Percentiles rank a stretch among this genome's conserved stretches.
phyloP scores from a whole-genome alignment of 2,113 vertebrate species.

The Zosterops pallidus region DNA sequence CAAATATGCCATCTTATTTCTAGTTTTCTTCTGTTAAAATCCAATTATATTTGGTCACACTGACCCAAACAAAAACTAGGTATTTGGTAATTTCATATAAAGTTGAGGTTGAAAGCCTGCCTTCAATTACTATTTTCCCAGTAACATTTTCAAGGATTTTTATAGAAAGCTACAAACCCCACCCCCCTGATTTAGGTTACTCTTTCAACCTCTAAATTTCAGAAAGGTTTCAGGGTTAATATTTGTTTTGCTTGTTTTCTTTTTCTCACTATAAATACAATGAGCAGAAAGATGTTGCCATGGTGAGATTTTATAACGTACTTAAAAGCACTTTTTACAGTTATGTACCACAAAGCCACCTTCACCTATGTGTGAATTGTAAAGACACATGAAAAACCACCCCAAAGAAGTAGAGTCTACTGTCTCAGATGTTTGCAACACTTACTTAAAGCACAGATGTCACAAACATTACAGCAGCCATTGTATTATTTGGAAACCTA shows the following conservation, averaged over 20 bases:
- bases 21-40: not conserved
- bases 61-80: not conserved
- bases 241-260: slow-evolving; percentile 58
- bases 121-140: not conserved
- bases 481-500: not conserved
- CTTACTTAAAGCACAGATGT: not conserved
- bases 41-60: not conserved
- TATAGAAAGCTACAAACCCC: not conserved
- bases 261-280: slow-evolving; percentile 61
- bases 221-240: slow-evolving; percentile 37
- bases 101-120: not conserved
- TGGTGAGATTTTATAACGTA: slow-evolving; percentile 61
- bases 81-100: not conserved
- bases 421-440: not conserved
- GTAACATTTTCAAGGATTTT: not conserved
- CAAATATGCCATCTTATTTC: not conserved
- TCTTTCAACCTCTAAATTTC: not conserved
- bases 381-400: not conserved
- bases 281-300: slow-evolving; percentile 65
- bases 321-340: slow-evolving; percentile 41
- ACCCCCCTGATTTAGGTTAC: not conserved
- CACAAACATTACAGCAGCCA: not conserved
- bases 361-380: slow-evolving; percentile 3
- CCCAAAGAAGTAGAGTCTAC: not conserved
- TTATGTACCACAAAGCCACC: not conserved